phyloP scores from a whole-genome alignment of 2,888 invertebrate genomes.

The Cryptocheilus praepositus region DNA sequence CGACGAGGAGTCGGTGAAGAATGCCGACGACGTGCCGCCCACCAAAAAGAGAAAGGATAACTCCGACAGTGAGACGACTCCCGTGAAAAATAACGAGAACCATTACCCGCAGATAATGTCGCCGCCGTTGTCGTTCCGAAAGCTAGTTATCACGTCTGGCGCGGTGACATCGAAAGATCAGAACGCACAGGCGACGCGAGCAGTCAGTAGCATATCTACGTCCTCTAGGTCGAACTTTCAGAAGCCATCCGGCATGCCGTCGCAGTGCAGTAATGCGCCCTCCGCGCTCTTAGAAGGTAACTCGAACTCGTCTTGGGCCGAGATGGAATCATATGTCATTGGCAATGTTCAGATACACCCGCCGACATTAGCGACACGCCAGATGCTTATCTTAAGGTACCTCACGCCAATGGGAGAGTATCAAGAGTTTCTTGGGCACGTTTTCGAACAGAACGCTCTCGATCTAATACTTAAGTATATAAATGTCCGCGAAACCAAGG shows the following conservation, averaged over 20 bases:
- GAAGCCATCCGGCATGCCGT: conserved; percentile 27
- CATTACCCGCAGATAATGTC: conserved; percentile 71
- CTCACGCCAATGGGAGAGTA: conserved; percentile 98
- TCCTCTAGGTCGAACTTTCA: conserved; percentile 39
- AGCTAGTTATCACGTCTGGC: conserved; percentile 47
- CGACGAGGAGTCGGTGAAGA: conserved; percentile 51
- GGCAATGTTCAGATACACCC: conserved; percentile 94
- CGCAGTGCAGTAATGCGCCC: conserved; percentile 26
- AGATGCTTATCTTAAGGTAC: conserved; percentile 94
- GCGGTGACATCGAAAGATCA: conserved; percentile 44
- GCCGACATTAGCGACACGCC: conserved; percentile 90
- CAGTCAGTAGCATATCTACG: conserved; percentile 29
- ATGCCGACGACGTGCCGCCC: conserved; percentile 59
- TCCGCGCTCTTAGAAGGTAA: conserved; percentile 62
- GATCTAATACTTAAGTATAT: conserved; percentile 93
- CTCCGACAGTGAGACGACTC: conserved; percentile 52
- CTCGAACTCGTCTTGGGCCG: conserved; percentile 91
- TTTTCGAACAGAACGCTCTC: conserved; percentile 94
- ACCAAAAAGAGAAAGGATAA: conserved; percentile 62
- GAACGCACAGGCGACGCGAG: conserved; percentile 14
- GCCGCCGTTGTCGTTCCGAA: conserved; percentile 68
- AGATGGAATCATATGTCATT: conserved; percentile 91
- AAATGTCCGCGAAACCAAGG: conserved; percentile 90
- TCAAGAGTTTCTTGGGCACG: conserved; percentile 95
- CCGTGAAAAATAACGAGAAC: conserved; percentile 57